Base-by-base conservation (phyloP, 2,113 vertebrate species). In the Cisticola juncidis region DNA sequence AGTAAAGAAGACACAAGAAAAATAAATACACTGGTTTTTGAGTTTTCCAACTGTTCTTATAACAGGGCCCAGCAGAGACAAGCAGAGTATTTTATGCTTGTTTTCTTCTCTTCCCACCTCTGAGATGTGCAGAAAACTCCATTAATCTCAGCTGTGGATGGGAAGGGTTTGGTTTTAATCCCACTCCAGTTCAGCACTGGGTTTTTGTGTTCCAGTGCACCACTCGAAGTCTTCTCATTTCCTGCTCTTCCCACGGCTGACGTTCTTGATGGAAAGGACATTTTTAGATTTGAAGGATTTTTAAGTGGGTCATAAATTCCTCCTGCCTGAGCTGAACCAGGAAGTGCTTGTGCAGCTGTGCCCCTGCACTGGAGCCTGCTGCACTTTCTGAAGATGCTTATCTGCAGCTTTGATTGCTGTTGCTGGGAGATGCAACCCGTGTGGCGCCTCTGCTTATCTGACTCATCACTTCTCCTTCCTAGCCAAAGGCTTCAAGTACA, bases 391-490 rank as follows among this genome's bases (percentile, higher is more conserved):
- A 97, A 97, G 98, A 98, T 99, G 96, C 95, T 98, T 99, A 98
- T 99, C 98, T 97, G 90, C 58, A 87, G 95, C 68, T 97, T 97
- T 97, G 97, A 97, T 97, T 97, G 97, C 97, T 95, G 94, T 97
- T 98, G 97, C 98, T 98, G 94, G 94, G 98, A 98, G 98, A 98
- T 98, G 84, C 54, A 81, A 92, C 96, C 93, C 77, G 42, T 19
- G 62, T 98, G 98, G 98, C 97, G 97, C 98, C 98, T 97, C 92
- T 68, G 97, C 97, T 99, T 98, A 98, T 98, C 98, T 95, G 91
- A 81, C 94, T 97, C 97, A 98, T 98, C 98, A 64, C 97, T 98
- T 98, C 98, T 97, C 98, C 97, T 98, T 98, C 97, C 95, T 97
- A 97, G 97, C 95, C 88, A 88, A 97, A 96, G 93, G 81, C 94